Percentiles rank a stretch among this genome's conserved stretches.
These are phyloP conservation scores for Tupaia chinensis DNA, from an alignment of 2,113 vertebrate species.

Conservation along the genomic window DNA sequence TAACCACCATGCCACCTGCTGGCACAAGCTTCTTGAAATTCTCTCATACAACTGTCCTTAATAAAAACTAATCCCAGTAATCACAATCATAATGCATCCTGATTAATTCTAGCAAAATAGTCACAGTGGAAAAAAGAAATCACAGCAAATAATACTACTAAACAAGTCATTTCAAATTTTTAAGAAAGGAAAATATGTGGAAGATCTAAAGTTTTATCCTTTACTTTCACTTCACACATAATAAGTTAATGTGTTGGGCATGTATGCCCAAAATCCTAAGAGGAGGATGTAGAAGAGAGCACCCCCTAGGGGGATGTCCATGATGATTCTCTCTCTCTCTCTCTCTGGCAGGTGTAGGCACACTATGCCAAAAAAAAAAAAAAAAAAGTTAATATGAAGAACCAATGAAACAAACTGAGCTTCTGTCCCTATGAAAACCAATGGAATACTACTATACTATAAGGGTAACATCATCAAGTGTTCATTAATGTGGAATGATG, in stretches of 20 bases:
- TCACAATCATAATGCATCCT: background rate
- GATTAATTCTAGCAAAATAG: slow-evolving; percentile 31
- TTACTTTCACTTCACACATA: slow-evolving; percentile 33
- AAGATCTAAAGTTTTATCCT: background rate
- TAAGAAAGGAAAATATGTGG: slow-evolving; percentile 24
- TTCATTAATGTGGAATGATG: background rate
- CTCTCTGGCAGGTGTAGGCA: too few species aligned
- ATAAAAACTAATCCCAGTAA: background rate
- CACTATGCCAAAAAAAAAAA: too few species aligned
- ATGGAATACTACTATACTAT: background rate
- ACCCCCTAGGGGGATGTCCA: too few species aligned
- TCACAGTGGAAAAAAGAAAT: slow-evolving; percentile 34
- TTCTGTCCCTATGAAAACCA: slow-evolving; percentile 9
- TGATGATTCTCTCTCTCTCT: too few species aligned
- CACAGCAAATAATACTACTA: slow-evolving; percentile 27
- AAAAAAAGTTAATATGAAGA: too few species aligned
- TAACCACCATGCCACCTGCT: too few species aligned
- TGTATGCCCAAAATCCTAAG: too few species aligned
- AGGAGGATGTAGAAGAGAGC: too few species aligned
- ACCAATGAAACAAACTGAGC: background rate
- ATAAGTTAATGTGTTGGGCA: background rate
- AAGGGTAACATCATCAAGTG: background rate
- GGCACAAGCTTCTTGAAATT: too few species aligned
- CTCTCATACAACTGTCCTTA: background rate
- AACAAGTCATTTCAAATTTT: slow-evolving; percentile 45